phyloP scores from a whole-genome alignment of 64 coral and sea anemone genomes.

The Pocillopora damicornis region DNA sequence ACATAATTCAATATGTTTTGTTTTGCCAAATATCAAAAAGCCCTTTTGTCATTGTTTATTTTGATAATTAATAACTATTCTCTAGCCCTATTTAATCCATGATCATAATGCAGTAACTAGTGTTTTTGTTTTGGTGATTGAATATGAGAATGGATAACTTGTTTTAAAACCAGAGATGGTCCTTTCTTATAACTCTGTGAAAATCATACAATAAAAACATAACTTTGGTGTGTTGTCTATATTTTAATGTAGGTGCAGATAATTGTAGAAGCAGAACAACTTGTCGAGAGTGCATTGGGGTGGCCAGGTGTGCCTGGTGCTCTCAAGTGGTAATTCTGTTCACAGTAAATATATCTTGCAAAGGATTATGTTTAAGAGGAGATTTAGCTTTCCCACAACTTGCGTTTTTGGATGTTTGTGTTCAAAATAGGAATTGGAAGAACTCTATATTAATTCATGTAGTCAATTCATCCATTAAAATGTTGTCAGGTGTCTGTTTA shows the following conservation, averaged over 20 bases:
- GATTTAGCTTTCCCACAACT: neutral
- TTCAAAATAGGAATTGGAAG: too few species aligned
- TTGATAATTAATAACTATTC: too few species aligned
- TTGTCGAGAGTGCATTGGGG: slow-evolving; percentile 48
- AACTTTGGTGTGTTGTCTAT: neutral
- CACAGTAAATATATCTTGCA: neutral
- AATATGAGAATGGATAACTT: too few species aligned
- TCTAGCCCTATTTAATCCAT: too few species aligned
- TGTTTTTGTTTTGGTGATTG: too few species aligned
- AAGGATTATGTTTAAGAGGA: neutral
- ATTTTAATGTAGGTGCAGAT: slow-evolving; percentile 23
- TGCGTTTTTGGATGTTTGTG: neutral
- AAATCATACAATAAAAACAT: neutral
- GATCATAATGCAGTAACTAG: too few species aligned
- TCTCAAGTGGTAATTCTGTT: slow-evolving; percentile 38
- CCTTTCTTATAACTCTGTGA: neutral
- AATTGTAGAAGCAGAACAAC: slow-evolving; percentile 35
- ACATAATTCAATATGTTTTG: too few species aligned
- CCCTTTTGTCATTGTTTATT: too few species aligned
- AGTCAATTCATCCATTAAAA: too few species aligned
- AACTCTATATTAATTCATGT: too few species aligned
- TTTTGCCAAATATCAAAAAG: too few species aligned
- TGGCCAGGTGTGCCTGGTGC: slow-evolving; percentile 53
- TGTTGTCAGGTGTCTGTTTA: too few species aligned
- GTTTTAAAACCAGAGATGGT: neutral